These are phyloP conservation scores for Musca domestica DNA, from an alignment of 1,140 invertebrate species.

Conservation along the genomic window DNA sequence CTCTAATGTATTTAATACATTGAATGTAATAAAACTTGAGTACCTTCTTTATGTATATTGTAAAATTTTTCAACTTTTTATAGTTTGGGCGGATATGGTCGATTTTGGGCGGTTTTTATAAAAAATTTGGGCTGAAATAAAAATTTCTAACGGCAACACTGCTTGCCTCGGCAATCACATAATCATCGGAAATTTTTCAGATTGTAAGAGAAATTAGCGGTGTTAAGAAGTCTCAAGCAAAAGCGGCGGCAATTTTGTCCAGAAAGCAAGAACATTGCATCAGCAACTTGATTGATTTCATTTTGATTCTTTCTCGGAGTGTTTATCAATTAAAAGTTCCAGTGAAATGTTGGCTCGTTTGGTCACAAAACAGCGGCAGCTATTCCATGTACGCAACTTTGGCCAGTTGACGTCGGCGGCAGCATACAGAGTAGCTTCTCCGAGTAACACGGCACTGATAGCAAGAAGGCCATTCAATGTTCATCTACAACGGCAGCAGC, in stretches of 20 bases:
- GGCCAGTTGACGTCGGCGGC: not conserved
- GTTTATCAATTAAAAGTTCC: not conserved
- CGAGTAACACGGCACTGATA: too few species aligned
- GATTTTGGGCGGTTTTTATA: too few species aligned
- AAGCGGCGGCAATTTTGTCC: not conserved
- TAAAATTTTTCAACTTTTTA: too few species aligned
- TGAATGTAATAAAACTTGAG: too few species aligned
- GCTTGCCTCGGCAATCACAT: conserved; percentile 5
- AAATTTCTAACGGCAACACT: too few species aligned
- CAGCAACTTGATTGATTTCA: not conserved
- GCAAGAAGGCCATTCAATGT: too few species aligned
- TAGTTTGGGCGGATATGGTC: too few species aligned
- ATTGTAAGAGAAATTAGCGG: conserved; percentile 15
- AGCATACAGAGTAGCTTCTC: too few species aligned
- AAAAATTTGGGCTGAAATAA: too few species aligned
- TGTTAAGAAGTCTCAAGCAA: not conserved
- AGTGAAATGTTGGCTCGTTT: conserved; percentile 1
- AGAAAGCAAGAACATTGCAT: not conserved
- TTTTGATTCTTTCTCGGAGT: too few species aligned
- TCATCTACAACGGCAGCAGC: not conserved
- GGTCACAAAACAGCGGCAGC: not conserved
- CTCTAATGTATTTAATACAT: too few species aligned
- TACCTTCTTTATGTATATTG: too few species aligned
- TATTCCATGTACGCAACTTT: not conserved
- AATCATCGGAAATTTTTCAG: conserved; percentile 2